Percentiles rank a stretch among this genome's conserved stretches.
Conservation (phyloP, 2,113 vertebrate species). For the Rhinolophus sinicus region DNA sequence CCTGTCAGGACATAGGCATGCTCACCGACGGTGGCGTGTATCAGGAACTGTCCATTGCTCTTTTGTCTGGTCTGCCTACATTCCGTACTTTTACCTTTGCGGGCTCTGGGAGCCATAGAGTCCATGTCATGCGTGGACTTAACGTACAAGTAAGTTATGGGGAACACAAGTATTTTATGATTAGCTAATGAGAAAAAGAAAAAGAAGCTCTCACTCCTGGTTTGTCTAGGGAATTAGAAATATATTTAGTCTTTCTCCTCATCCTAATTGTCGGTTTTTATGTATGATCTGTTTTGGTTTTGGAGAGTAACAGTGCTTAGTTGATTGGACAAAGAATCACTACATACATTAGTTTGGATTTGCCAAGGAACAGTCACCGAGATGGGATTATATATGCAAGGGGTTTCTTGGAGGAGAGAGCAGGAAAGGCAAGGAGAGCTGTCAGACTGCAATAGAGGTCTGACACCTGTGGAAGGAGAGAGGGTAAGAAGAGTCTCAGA, state of each 20-base stretch:
- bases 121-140: background rate
- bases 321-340: background rate
- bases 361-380: background rate
- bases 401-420: background rate
- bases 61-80: background rate
- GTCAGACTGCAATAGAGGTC: background rate
- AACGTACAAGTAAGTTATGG: background rate
- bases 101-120: background rate
- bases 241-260: conserved; percentile 1
- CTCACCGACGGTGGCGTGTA: background rate
- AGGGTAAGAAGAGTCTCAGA: background rate
- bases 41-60: background rate
- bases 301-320: background rate
- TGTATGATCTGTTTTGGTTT: background rate
- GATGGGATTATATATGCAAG: background rate
- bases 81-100: background rate
- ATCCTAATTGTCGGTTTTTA: background rate
- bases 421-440: background rate
- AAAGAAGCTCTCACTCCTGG: background rate
- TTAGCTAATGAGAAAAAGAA: background rate
- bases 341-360: background rate
- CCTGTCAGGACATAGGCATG: background rate
- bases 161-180: background rate
- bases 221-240: background rate
- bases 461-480: background rate